Evolutionary conservation across 2,888 invertebrate genomes (phyloP), one percentile per base, ranked within the genome.

Genomic region (Xestobium rufovillosum): DNA sequence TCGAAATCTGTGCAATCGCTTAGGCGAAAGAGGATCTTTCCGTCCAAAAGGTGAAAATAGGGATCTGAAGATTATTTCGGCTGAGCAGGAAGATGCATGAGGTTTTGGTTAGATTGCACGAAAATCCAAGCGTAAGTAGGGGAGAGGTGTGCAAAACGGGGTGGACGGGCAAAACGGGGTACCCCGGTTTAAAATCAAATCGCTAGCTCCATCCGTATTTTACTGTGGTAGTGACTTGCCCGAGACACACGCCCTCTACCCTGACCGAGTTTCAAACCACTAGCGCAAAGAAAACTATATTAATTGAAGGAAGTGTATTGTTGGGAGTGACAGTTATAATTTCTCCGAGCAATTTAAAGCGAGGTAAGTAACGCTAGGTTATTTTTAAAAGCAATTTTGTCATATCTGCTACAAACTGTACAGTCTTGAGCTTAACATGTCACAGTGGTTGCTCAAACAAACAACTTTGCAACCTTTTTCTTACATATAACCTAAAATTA

Each of bases 151-250:
- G n/a, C n/a, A n/a, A n/a, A n/a, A n/a, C n/a, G n/a, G n/a, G n/a
- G n/a, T n/a, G n/a, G n/a, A n/a, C 23, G 23, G 23, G n/a, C n/a
- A 19, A 19, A 19, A 19, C 23, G 23, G 23, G 23, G 23, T 19
- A 19, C 6, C 23, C 6, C n/a, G n/a, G 6, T 19, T 19, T 19
- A 19, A 19, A 19, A 19, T n/a, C 23, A 19, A 19, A 19, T 19
- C n/a, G n/a, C n/a, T 19, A 19, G n/a, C 23, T 19, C 23, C n/a
- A 19, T n/a, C 6, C n/a, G n/a, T n/a, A 19, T 19, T 19, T n/a
- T 19, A n/a, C n/a, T 19, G 23, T n/a, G n/a, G n/a, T n/a, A 19
- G 23, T 19, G 6, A n/a, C n/a, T n/a, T n/a, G n/a, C n/a, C n/a
- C n/a, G n/a, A n/a, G n/a, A 19, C 23, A 19, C n/a, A n/a, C n/a